Evolutionary conservation across 2,888 invertebrate genomes (phyloP).

Genomic region (Lymantria dispar): DNA sequence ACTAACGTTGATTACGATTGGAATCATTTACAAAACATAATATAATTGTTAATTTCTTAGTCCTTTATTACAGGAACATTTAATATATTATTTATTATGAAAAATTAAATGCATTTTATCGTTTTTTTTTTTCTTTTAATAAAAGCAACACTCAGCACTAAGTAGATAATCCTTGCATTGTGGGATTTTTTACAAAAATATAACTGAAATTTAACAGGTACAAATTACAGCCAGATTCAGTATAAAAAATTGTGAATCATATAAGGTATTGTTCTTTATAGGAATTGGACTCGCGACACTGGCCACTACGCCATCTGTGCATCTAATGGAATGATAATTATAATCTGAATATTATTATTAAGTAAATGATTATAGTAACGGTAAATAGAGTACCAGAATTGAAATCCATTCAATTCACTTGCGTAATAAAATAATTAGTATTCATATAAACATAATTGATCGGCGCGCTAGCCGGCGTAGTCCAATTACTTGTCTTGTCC

Average conservation of each 20-base stretch:
- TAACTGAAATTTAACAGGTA: no score
- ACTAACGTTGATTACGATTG: conserved; percentile 33
- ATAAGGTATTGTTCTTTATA: no score
- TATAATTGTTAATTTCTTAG: conserved; percentile 6
- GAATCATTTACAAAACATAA: conserved; percentile 24
- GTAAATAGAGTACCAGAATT: conserved; percentile 16
- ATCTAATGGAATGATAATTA: neutral
- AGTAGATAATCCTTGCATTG: no score
- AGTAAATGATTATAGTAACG: conserved; percentile 5
- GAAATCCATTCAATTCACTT: conserved; percentile 35
- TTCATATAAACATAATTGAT: conserved; percentile 50
- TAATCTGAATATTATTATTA: neutral
- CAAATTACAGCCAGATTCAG: no score
- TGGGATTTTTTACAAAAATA: no score
- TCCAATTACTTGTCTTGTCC: conserved; percentile 47
- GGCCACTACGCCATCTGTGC: no score
- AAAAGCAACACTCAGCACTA: no score
- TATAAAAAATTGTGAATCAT: no score
- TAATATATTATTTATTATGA: conserved; percentile 10
- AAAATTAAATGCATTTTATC: neutral
- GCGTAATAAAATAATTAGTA: conserved; percentile 44
- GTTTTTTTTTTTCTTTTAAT: no score
- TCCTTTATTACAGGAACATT: neutral
- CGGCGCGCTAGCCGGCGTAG: conserved; percentile 34
- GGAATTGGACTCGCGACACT: no score